A percentile compares a stretch with the other conserved stretches of the same genome.
These are phyloP conservation scores for Drosophila gunungcola DNA, from an alignment of 1,140 invertebrate species.

Conservation along the genomic window DNA sequence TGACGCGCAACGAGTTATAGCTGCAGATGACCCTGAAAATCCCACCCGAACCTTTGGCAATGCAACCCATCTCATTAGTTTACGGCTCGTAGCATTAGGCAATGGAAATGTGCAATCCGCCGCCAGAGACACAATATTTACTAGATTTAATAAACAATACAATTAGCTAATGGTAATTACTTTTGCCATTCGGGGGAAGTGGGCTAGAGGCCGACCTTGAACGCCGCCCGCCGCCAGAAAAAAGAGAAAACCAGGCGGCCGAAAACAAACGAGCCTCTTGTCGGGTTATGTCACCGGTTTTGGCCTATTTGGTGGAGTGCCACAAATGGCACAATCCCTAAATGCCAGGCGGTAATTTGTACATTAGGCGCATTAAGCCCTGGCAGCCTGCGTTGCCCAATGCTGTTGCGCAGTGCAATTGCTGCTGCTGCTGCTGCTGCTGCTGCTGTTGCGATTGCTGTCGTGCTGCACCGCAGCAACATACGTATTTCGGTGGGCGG, in stretches of 20 bases:
- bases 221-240: conserved; percentile 10
- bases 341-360: conserved; percentile 68
- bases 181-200: conserved; percentile 7
- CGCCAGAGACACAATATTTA: conserved; percentile 51
- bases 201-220: conserved; percentile 59
- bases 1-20: conserved; percentile 67
- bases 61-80: conserved; percentile 75
- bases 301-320: conserved; percentile 74
- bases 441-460: conserved; percentile 17
- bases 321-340: conserved; percentile 76
- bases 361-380: conserved; percentile 74
- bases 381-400: conserved; percentile 52
- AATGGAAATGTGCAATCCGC: conserved; percentile 71
- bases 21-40: not conserved
- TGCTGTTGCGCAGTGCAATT: conserved; percentile 66
- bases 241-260: conserved; percentile 27
- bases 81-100: conserved; percentile 71
- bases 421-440: conserved; percentile 1
- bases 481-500: conserved; percentile 1
- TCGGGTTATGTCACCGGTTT: conserved; percentile 69
- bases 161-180: conserved; percentile 42
- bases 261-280: conserved; percentile 51
- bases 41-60: conserved; percentile 25
- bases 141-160: conserved; percentile 74
- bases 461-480: conserved; percentile 15